Conservation (phyloP, 2,797 vertebrate genomes). For the Ispidina lecontei region DNA sequence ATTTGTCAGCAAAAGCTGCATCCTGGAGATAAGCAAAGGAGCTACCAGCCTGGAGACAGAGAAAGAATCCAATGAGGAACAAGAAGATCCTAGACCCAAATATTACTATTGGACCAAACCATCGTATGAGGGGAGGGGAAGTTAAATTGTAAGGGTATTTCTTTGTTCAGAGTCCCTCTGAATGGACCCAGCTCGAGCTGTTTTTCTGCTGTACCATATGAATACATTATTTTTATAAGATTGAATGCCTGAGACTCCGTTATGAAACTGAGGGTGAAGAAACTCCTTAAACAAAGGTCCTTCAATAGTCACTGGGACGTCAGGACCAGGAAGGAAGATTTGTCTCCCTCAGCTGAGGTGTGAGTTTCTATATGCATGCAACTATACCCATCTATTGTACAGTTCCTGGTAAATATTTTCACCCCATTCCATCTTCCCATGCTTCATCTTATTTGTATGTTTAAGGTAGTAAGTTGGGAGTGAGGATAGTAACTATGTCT, state of each 20-base stretch:
- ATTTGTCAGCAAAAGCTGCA: neutral
- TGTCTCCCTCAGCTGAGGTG: neutral
- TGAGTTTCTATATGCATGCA: neutral
- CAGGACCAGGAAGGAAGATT: neutral
- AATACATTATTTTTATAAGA: neutral
- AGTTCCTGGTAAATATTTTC: neutral
- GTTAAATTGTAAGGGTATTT: neutral
- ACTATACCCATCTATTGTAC: accelerated
- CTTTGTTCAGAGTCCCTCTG: neutral
- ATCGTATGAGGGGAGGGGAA: neutral
- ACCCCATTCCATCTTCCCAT: neutral
- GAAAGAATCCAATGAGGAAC: neutral
- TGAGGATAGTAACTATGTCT: neutral
- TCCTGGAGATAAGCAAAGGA: neutral
- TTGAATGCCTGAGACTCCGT: neutral
- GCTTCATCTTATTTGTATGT: neutral
- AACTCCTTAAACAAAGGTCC: neutral
- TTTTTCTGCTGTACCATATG: neutral
- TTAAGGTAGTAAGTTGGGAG: neutral
- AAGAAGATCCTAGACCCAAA: neutral
- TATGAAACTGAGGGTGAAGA: neutral
- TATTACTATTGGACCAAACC: neutral
- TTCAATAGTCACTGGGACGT: no score
- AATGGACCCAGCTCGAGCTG: neutral
- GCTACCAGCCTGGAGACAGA: neutral